Base-by-base conservation (phyloP, 2,888 invertebrate species). In the Heteromurus nitidus region DNA sequence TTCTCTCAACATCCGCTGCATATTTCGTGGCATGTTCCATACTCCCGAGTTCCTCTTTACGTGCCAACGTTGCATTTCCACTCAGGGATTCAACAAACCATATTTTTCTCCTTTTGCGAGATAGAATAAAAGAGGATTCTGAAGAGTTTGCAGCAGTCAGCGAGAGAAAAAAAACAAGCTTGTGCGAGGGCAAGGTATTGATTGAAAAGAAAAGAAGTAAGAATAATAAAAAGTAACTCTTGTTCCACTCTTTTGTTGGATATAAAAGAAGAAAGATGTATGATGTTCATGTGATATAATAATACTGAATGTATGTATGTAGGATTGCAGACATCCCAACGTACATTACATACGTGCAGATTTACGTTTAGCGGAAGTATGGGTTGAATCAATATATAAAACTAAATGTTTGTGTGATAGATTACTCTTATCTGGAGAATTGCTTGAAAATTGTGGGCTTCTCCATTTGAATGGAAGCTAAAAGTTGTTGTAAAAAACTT, bases 401-500 rank as follows among this genome's bases (percentile, higher is more conserved):
- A 50, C 11, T n/a, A n/a, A 58, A 58, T 24, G 72, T 60, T 64
- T 20, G 2, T 31, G 26, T 58, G 31, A 30, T 47, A 50, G 73
- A 73, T 72, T 42, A 28, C 20, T 44, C 44, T 31, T 72, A 31
- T 50, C 47, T 50, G 11, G 3, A 50, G 50, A 73, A 73, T 62
- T 50, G 24, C 73, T 73, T 64, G 22, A 47, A 73, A 73, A 64
- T 73, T 58, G 58, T 50, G 28, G 18, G 36, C n/a, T 50, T 62
- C 36, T 67, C 22, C 22, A 28, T 47, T 62, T 76, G 58, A 60
- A 58, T 9, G 31, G 64, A 36, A 31, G 42, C 36, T 47, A 53
- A 20, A 22, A 67, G 28, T 13, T n/a, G 58, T 5, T 55, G 67
- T 58, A 22, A 50, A 68, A 68, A 77, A 69, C 77, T 77, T 77